Evolutionary conservation across 92 coral and sea anemone species (phyloP).

Genomic region (Porites divaricata): DNA sequence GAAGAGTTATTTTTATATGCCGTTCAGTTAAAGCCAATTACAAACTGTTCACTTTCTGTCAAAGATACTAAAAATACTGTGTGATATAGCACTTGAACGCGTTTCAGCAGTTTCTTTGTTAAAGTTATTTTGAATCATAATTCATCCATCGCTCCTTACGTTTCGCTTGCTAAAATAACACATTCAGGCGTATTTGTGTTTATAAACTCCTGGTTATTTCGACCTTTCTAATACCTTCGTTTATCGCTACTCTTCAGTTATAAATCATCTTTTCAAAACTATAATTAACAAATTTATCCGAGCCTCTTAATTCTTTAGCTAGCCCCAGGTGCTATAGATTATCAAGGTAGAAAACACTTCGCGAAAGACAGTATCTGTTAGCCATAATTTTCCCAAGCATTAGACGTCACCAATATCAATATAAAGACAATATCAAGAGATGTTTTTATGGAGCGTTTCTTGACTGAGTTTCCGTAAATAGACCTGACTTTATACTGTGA

Average conservation of each 20-base stretch:
- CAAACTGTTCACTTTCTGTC: too few species aligned
- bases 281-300: background rate
- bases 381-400: background rate
- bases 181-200: background rate
- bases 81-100: background rate
- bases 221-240: constrained; percentile 2
- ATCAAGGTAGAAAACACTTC: background rate
- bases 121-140: background rate
- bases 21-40: background rate
- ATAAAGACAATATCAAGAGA: background rate
- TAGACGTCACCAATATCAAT: constrained; percentile 2
- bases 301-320: background rate
- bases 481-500: too few species aligned
- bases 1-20: background rate
- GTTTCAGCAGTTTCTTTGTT: background rate
- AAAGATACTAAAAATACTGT: background rate
- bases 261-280: background rate
- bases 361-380: background rate
- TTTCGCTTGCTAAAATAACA: background rate
- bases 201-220: background rate
- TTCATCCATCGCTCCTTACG: background rate
- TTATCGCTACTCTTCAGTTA: background rate
- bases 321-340: background rate
- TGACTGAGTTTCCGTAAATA: too few species aligned
- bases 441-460: background rate